Evolutionary conservation across 2,797 vertebrate species (phyloP), one percentile per base, ranked within the genome.

Genomic region (Hybognathus amarus): DNA sequence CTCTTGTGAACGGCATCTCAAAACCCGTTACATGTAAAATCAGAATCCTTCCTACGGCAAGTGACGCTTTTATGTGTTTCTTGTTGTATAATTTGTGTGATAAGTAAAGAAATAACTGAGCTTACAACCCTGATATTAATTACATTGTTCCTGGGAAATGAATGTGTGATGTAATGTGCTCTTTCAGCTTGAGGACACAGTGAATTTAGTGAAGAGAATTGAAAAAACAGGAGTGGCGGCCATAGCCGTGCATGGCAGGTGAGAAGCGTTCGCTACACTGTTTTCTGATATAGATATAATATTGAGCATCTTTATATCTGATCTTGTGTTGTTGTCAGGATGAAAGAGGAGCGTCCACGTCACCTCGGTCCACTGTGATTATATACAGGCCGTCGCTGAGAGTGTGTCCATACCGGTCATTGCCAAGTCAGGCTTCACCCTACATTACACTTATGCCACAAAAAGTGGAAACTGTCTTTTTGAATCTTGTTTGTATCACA

Each of bases 11-110:
- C 69, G 97, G 97, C 54, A 90, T 96, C 2, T 92, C 92, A 50
- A 95, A 96, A 86, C 98, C 98, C 1, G 94, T 99, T 85, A 99
- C 97, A 1, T 99, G 98, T 91, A 99, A 99, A 93, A 99, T 99
- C 83, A 93, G 98, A 77, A 96, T 99, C 83, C 94, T 99, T 40
- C 92, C 97, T 0, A 95, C 96, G 71, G 98, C 99, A 93, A 96
- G 95, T 90, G 20, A 42, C 0, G 1, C 0, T 42, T 9, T 8
- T 42, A 15, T 9, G 1, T 2, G 5, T 42, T 20, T 33, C 24
- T 12, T 30, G 1, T 7, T 40, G 27, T 11, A 6, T 24, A 75
- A 30, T 52, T 7, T 38, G 2, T 76, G 20, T 2, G 17, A 36
- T 4, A 30, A 67, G 15, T 1, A 12, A 38, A 36, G 20, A 52